Base-by-base conservation (phyloP, 2,888 invertebrate genomes). In the Ochropleura leucogaster region DNA sequence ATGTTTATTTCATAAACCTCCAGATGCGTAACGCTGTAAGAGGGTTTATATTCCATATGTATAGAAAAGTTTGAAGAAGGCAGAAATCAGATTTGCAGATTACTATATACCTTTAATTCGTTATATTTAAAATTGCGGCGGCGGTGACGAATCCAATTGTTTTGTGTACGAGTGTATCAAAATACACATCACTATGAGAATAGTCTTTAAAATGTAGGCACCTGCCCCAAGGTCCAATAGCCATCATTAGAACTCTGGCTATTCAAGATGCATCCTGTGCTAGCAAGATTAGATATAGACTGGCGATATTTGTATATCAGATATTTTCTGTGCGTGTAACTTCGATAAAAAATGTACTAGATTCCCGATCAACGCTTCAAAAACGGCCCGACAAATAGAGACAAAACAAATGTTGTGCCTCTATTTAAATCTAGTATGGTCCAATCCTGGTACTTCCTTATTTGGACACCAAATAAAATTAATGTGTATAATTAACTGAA, bases 261-360 rank as follows among this genome's bases (percentile, higher is more conserved):
- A 59, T 40, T 46, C 46, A 46, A 71, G 71, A 71, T 71, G 71
- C 71, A 71, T 71, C 53, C 42, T 68, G 18, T 51, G n/a, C 18
- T 30, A 44, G 30, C 14, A 51, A 68, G 7, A 69, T 30, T 59
- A 59, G 53, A n/a, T 20, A n/a, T 53, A n/a, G 57, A n/a, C 3
- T 47, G 46, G 16, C 40, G 3, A 68, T 16, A n/a, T 47, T 65
- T 66, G 65, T 65, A 40, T 59, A 16, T 40, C 59, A 9, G 59
- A 40, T 9, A 40, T 0, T 55, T 6, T 12, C 30, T 8, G 30
- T 57, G 30, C 30, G 16, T 14, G 30, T 57, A 59, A 59, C 30
- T 59, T 59, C 8, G 59, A 30, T 30, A 1, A 30, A 30, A 30
- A 30, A 30, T 30, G 30, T 30, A 30, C 30, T 30, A 30, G 30